These are phyloP conservation scores for Telmatochromis brichardi DNA, from an alignment of 2,113 vertebrate genomes.

Conservation along the genomic window DNA sequence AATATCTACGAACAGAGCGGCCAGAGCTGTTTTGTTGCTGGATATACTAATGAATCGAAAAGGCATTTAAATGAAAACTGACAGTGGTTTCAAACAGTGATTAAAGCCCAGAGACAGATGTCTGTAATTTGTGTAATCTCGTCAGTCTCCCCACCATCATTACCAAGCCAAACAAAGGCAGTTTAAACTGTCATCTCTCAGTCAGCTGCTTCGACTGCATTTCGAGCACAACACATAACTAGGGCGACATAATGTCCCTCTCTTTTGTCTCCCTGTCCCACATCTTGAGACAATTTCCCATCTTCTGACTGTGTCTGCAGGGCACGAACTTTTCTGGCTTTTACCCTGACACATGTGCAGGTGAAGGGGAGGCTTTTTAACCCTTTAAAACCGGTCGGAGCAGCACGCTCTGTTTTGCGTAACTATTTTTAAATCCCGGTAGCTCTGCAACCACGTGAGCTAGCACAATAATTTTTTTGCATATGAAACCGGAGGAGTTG, in stretches of 20 bases:
- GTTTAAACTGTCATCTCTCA: neutral
- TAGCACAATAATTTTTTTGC: no score
- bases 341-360: neutral
- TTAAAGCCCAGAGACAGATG: neutral
- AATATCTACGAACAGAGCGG: neutral
- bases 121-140: neutral
- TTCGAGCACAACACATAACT: neutral
- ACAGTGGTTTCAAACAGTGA: neutral
- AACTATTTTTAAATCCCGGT: rapidly evolving
- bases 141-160: neutral
- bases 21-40: neutral
- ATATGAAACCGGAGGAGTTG: no score
- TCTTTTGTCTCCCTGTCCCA: neutral
- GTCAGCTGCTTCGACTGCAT: neutral
- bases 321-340: rapidly evolving
- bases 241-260: neutral
- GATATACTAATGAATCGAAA: neutral
- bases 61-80: neutral
- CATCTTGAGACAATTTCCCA: neutral
- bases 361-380: neutral
- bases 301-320: neutral
- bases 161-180: neutral
- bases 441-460: rapidly evolving
- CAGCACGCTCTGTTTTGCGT: no score
- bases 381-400: rapidly evolving